Conservation (phyloP, 2,113 vertebrate species). For the Pachypanchax playfairii region DNA sequence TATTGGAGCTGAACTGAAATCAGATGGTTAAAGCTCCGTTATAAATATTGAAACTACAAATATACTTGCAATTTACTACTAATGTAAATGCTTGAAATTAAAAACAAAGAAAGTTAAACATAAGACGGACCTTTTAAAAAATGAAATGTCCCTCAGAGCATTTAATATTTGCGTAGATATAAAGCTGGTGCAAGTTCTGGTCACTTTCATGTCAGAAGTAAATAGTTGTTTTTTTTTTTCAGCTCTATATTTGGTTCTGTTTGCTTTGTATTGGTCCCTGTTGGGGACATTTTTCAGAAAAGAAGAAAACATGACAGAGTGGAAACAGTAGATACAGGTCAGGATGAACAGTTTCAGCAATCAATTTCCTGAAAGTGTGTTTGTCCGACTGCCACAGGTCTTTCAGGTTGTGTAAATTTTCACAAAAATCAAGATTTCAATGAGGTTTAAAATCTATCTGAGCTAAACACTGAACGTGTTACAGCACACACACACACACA, state of each 20-base stretch:
- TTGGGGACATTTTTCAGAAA: conserved; percentile 14
- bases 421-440: too few species aligned
- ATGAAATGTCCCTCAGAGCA: too few species aligned
- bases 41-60: background rate
- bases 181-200: too few species aligned
- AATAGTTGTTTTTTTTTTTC: too few species aligned
- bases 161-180: too few species aligned
- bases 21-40: background rate
- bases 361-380: conserved; percentile 7
- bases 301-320: conserved; percentile 23
- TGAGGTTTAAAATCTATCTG: conserved; percentile 10
- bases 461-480: background rate
- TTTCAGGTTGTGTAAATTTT: conserved; percentile 37
- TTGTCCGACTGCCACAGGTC: background rate
- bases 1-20: background rate
- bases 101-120: too few species aligned
- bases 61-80: too few species aligned
- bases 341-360: conserved; percentile 4
- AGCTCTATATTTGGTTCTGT: too few species aligned
- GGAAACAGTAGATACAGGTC: conserved; percentile 13
- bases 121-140: too few species aligned
- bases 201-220: too few species aligned
- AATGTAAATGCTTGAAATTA: too few species aligned
- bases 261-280: too few species aligned
- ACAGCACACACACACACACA: conserved; percentile 16